These are phyloP conservation scores for Leptodactylus fuscus DNA, from an alignment of 2,113 vertebrate species.

Conservation along the genomic window DNA sequence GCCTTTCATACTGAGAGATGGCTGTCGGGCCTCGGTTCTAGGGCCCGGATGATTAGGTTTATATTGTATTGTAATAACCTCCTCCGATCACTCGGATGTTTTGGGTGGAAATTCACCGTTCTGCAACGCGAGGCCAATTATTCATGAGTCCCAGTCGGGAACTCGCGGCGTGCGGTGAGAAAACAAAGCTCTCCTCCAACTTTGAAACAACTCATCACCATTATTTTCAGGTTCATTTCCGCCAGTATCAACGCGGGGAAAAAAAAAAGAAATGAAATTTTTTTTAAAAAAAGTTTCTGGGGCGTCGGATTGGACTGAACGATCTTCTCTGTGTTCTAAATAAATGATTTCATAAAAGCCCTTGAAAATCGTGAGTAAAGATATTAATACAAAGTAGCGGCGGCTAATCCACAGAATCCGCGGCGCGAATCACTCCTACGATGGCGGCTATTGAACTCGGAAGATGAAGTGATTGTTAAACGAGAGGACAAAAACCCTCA, in stretches of 20 bases:
- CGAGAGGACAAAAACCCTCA: slow-evolving; percentile 34
- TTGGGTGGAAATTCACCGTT: background rate
- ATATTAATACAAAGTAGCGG: background rate
- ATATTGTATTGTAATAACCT: too few species aligned
- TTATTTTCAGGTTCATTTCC: background rate
- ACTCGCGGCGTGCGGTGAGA: background rate
- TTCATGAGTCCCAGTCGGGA: background rate
- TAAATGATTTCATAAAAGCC: slow-evolving; percentile 37
- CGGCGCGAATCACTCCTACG: slow-evolving; percentile 12
- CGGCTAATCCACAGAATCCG: slow-evolving; percentile 6
- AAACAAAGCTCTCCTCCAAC: background rate
- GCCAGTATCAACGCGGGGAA: background rate
- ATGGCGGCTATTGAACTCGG: slow-evolving; percentile 24
- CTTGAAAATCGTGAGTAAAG: background rate
- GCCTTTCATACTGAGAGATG: too few species aligned
- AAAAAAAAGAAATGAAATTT: background rate
- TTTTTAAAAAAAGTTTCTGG: background rate
- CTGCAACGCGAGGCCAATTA: background rate
- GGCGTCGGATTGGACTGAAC: background rate
- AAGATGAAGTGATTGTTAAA: slow-evolving; percentile 40
- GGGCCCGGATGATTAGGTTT: too few species aligned
- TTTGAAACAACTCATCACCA: background rate
- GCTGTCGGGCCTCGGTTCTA: too few species aligned
- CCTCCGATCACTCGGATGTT: background rate
- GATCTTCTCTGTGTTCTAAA: background rate